These are phyloP conservation scores for Melanchra persicariae DNA, from an alignment of 2,888 invertebrate species.

Conservation along the genomic window DNA sequence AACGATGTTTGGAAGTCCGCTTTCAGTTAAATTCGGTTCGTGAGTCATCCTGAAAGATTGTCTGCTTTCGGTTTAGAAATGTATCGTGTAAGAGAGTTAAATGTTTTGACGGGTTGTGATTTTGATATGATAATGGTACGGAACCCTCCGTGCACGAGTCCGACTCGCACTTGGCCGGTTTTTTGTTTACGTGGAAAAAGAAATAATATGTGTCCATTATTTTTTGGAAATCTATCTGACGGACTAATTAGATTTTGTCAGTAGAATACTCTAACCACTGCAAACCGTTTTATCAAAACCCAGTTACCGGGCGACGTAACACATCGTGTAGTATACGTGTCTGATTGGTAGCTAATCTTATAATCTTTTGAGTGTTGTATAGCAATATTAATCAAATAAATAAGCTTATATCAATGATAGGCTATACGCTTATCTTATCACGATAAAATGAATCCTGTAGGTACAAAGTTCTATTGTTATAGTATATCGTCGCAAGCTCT, in stretches of 20 bases:
- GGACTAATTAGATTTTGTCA: too few relatives aligned
- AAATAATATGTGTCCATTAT: too few relatives aligned
- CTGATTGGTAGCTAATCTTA: constrained; percentile 15
- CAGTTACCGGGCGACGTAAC: not conserved
- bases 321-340: constrained; percentile 1
- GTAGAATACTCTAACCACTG: too few relatives aligned
- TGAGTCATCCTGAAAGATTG: constrained; percentile 60
- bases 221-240: too few relatives aligned
- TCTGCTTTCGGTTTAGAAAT: constrained; percentile 27
- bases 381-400: constrained; percentile 26
- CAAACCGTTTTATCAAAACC: not conserved
- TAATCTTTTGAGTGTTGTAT: constrained; percentile 6
- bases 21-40: constrained; percentile 46
- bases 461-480: not conserved
- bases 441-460: not conserved
- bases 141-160: too few relatives aligned
- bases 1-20: constrained; percentile 19
- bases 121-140: too few relatives aligned
- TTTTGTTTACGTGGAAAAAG: too few relatives aligned
- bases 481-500: not conserved
- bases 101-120: constrained; percentile 6
- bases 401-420: constrained; percentile 20
- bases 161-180: too few relatives aligned
- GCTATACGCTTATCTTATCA: constrained; percentile 14
- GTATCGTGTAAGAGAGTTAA: constrained; percentile 17